Conservation (phyloP, 53 echinoderm and acorn worm genomes). For the Luidia sarsii region DNA sequence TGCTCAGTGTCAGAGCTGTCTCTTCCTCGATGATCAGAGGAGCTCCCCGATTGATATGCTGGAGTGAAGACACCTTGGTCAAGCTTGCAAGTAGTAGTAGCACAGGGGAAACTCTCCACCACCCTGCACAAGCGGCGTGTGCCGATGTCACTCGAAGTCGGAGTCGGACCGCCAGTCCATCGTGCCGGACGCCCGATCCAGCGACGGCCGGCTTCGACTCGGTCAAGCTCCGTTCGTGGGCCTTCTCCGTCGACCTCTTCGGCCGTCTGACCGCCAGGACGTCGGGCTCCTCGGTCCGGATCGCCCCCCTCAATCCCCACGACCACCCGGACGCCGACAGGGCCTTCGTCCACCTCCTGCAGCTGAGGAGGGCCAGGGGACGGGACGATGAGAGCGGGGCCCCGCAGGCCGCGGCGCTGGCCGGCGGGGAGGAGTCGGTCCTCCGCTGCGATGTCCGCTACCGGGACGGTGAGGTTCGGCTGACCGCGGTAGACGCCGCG, state of each 20-base stretch:
- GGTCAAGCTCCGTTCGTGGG: conserved; percentile 37
- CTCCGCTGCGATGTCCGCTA: conserved; percentile 18
- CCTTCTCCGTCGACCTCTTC: conserved; percentile 30
- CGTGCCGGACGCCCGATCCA: too few relatives aligned
- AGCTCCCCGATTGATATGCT: too few relatives aligned
- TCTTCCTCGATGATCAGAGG: neutral
- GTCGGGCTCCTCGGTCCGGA: conserved; percentile 10
- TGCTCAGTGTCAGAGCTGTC: neutral
- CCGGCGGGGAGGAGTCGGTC: neutral
- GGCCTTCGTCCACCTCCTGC: conserved; percentile 28
- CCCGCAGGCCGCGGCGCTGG: conserved; percentile 7
- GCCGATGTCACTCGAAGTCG: too few relatives aligned
- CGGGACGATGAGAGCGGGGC: neutral
- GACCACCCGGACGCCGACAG: conserved; percentile 50
- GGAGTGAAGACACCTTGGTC: too few relatives aligned
- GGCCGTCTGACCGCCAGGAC: conserved; percentile 10
- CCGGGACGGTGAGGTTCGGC: neutral
- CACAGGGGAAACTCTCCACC: too few relatives aligned
- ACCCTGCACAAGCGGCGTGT: too few relatives aligned
- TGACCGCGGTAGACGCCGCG: conserved; percentile 20
- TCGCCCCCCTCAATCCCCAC: conserved; percentile 29
- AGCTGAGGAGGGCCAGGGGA: neutral
- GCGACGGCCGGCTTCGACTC: neutral
- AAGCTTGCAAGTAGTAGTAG: too few relatives aligned
- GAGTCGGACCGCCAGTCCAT: too few relatives aligned